These are phyloP conservation scores for Craseonycteris thonglongyai DNA, from an alignment of 2,113 vertebrate species.

Conservation along the genomic window DNA sequence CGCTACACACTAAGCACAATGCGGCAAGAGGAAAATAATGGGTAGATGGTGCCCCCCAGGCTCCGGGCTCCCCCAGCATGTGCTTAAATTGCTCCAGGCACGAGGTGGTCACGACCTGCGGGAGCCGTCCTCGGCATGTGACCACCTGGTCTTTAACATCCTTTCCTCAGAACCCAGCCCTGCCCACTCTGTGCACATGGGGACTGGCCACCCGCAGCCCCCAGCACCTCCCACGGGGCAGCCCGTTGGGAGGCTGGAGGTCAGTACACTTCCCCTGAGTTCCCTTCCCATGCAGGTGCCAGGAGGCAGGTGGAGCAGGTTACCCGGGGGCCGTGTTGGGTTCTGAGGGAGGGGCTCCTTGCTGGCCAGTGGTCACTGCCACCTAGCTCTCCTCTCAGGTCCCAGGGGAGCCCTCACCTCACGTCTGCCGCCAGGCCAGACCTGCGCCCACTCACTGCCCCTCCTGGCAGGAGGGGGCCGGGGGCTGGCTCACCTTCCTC, in stretches of 20 bases:
- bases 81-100: neutral
- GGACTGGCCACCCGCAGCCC: accelerated
- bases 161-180: neutral
- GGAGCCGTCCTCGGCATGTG: neutral
- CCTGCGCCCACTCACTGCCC: conserved; percentile 57
- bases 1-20: neutral
- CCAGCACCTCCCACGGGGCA: neutral
- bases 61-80: neutral
- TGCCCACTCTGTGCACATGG: neutral
- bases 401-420: conserved; percentile 60
- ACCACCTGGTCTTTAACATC: neutral
- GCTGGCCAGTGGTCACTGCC: neutral
- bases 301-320: neutral
- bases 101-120: accelerated
- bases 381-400: neutral
- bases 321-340: neutral
- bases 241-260: neutral
- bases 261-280: neutral
- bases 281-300: accelerated
- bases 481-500: neutral
- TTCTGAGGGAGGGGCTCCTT: neutral
- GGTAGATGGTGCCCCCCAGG: accelerated
- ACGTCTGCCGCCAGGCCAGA: conserved; percentile 48
- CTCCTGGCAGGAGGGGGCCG: conserved; percentile 3
- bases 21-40: neutral